Evolutionary conservation across 1,140 invertebrate genomes (phyloP), one percentile per base, ranked within the genome.

Genomic region (Drosophila pseudoananassae): DNA sequence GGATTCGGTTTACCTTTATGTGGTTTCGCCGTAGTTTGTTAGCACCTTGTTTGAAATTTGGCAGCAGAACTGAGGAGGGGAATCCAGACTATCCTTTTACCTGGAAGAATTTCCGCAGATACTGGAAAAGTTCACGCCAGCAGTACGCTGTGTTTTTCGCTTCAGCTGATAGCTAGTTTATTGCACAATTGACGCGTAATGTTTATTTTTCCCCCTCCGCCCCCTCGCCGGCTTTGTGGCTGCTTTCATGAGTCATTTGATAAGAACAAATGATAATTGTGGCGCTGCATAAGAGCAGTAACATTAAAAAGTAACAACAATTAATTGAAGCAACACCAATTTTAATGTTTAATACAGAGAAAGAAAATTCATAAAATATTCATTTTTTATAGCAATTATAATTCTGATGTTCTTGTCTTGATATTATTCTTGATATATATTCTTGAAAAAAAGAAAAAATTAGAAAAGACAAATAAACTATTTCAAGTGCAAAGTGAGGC

Each of bases 401-500:
- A n/a, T n/a, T n/a, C n/a, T n/a, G n/a, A n/a, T n/a, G n/a, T n/a
- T n/a, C n/a, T n/a, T n/a, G n/a, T n/a, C n/a, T n/a, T n/a, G n/a
- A n/a, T n/a, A n/a, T n/a, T n/a, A n/a, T n/a, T n/a, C n/a, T n/a
- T n/a, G n/a, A n/a, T n/a, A n/a, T n/a, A n/a, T n/a, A n/a, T n/a
- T n/a, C n/a, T n/a, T n/a, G n/a, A n/a, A n/a, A n/a, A n/a, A n/a
- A n/a, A n/a, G n/a, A 20, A 20, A 20, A 20, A 20, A 20, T 3
- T 20, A 20, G 20, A 3, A 20, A 20, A 20, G 1, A 23, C 38
- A 66, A 23, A 40, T 46, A 5, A 82, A 83, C 59, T 83, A 82
- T 82, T 85, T 81, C 74, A 78, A 85, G 78, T 87, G 82, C 83
- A 85, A 77, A 76, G 57, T 70, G 52, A 63, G 60, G 57, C 51